These are phyloP conservation scores for Lycophotia porphyrea DNA, from an alignment of 2,888 invertebrate genomes.

Conservation along the genomic window DNA sequence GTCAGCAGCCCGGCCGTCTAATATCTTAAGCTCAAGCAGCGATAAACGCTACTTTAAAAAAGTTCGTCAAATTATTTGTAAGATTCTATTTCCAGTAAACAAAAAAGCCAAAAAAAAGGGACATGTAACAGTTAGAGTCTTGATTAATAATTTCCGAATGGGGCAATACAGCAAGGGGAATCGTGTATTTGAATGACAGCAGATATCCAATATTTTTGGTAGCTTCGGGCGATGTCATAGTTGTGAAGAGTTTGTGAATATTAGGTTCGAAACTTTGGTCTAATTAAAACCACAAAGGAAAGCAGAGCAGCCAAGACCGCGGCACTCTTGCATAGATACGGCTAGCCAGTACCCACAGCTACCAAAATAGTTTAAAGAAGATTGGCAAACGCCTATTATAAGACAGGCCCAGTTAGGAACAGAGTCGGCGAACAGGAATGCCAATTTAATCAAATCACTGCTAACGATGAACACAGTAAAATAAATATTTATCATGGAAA, in stretches of 20 bases:
- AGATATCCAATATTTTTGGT: constrained; percentile 1
- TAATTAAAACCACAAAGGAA: constrained; percentile 12
- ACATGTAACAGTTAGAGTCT: not conserved
- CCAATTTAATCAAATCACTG: no score
- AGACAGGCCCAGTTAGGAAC: no score
- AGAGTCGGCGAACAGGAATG: no score
- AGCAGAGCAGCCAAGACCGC: not conserved
- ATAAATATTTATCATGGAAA: no score
- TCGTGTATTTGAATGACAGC: not conserved
- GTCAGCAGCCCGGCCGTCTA: not conserved
- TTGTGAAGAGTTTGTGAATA: not conserved
- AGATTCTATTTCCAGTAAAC: not conserved
- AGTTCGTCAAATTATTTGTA: not conserved
- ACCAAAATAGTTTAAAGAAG: not conserved
- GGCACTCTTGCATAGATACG: not conserved
- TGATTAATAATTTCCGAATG: not conserved
- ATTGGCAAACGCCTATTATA: no score
- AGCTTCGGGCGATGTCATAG: not conserved
- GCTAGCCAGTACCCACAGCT: not conserved
- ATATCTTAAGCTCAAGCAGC: constrained; percentile 2
- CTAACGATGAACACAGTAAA: no score
- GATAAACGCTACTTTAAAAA: not conserved
- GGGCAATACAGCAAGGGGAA: not conserved
- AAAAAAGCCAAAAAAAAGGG: no score
- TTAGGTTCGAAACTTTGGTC: not conserved